phyloP scores from a whole-genome alignment of 2,797 vertebrate genomes.

The Kryptopterus vitreolus region DNA sequence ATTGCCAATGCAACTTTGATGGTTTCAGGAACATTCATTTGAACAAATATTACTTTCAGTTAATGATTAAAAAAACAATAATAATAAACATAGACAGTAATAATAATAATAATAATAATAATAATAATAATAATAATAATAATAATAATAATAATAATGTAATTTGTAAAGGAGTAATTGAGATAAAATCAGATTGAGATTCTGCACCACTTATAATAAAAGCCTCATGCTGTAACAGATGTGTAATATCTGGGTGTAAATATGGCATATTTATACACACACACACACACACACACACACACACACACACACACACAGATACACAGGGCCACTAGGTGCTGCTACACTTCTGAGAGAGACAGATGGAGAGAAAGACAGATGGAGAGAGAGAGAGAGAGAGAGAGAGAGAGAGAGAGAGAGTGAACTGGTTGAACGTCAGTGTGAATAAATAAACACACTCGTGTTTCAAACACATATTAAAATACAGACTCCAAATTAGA shows the following conservation, averaged over 20 bases:
- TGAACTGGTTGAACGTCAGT: slow-evolving; percentile 15
- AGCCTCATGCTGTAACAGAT: background rate
- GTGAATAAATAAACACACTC: slow-evolving; percentile 49
- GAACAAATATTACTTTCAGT: too few species aligned
- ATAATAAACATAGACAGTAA: too few species aligned
- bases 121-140: too few species aligned
- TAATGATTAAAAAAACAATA: too few species aligned
- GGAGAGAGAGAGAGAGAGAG: slow-evolving; percentile 1
- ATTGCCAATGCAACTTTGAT: too few species aligned
- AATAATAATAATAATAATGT: too few species aligned
- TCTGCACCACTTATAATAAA: background rate
- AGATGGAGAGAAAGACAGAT: background rate
- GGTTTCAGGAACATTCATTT: too few species aligned
- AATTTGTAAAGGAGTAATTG: too few species aligned
- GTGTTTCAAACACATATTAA: slow-evolving; percentile 50
- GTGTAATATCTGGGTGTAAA: background rate
- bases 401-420: background rate
- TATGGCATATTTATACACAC: background rate
- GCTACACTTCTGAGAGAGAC: slow-evolving; percentile 34
- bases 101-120: too few species aligned
- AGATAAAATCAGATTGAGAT: background rate
- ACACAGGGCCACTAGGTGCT: slow-evolving; percentile 47
- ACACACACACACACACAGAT: background rate
- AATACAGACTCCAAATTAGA: slow-evolving; percentile 48
- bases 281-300: background rate